Evolutionary conservation across 1,140 invertebrate genomes (phyloP).

Genomic region (Episyrphus balteatus): DNA sequence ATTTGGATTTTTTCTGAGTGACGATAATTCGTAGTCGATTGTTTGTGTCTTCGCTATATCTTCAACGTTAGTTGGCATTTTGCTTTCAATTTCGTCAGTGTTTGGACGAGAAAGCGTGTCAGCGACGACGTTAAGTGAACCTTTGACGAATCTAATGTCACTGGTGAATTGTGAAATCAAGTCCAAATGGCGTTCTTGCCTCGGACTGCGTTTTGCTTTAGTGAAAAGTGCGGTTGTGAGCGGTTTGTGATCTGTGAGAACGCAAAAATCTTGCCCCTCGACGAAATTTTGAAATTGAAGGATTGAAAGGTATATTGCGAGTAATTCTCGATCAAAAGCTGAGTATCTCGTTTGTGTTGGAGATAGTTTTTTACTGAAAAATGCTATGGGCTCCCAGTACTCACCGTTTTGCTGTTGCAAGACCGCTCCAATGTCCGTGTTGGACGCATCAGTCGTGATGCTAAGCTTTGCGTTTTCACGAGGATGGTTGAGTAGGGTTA

Average conservation of each 20-base stretch:
- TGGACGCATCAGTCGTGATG: too few relatives aligned
- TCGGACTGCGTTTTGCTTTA: slow-evolving; percentile 15
- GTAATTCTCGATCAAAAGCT: slow-evolving; percentile 27
- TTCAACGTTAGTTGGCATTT: not conserved
- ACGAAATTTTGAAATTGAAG: slow-evolving; percentile 13
- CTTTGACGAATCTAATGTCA: slow-evolving; percentile 26
- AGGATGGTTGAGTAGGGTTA: slow-evolving; percentile 11
- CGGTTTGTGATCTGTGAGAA: slow-evolving; percentile 37
- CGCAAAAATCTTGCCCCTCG: slow-evolving; percentile 28
- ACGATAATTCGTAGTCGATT: slow-evolving; percentile 4
- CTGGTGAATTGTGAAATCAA: slow-evolving; percentile 34
- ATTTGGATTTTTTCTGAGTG: not conserved
- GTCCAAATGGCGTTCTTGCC: slow-evolving; percentile 26
- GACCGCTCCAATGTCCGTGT: slow-evolving; percentile 14
- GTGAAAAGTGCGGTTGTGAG: slow-evolving; percentile 24
- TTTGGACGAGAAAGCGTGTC: slow-evolving; percentile 24
- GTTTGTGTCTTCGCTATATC: slow-evolving; percentile 4
- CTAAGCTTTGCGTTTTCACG: slow-evolving; percentile 4
- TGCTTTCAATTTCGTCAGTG: not conserved
- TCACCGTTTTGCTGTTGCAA: too few relatives aligned
- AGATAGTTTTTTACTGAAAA: not conserved
- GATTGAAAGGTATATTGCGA: slow-evolving; percentile 22
- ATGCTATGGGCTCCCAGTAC: not conserved
- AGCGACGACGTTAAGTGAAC: slow-evolving; percentile 27
- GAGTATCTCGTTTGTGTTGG: slow-evolving; percentile 5